Percentiles rank a stretch among this genome's conserved stretches.
Evolutionary conservation across 1,140 invertebrate genomes (phyloP).

Genomic region (Heterodera carotae): DNA sequence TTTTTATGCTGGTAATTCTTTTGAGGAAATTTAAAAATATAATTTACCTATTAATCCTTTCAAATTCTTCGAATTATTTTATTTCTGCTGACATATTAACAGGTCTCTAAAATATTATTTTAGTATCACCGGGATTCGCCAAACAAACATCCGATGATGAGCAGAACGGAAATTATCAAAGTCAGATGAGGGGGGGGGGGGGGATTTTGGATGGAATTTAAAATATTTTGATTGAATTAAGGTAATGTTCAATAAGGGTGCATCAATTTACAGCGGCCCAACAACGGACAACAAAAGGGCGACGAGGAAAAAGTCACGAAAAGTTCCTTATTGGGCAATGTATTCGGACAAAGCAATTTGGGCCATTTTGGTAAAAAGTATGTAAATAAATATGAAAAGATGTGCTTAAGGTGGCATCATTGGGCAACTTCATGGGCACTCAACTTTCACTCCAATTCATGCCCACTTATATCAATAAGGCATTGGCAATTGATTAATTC

Average conservation of each 20-base stretch:
- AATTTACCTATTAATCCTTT: background rate
- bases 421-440: conserved; percentile 57
- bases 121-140: conserved; percentile 55
- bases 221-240: conserved; percentile 16
- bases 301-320: conserved; percentile 49
- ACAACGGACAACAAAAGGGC: conserved; percentile 17
- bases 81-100: too few relatives aligned
- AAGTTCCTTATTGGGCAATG: conserved; percentile 54
- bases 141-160: conserved; percentile 50
- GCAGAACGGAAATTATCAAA: conserved; percentile 49
- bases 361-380: conserved; percentile 45
- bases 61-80: too few relatives aligned
- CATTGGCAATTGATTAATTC: conserved; percentile 1
- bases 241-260: conserved; percentile 49
- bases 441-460: conserved; percentile 54
- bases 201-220: too few relatives aligned
- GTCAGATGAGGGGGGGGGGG: too few relatives aligned
- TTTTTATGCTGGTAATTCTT: conserved; percentile 48
- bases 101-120: too few relatives aligned
- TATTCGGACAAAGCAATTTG: conserved; percentile 52
- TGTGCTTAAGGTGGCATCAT: conserved; percentile 42
- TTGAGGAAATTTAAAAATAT: background rate
- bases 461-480: conserved; percentile 55
- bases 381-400: background rate
- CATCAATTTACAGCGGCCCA: conserved; percentile 54